These are phyloP conservation scores for Aspidoscelis tigris DNA, from an alignment of 2,113 vertebrate genomes.

Conservation along the genomic window DNA sequence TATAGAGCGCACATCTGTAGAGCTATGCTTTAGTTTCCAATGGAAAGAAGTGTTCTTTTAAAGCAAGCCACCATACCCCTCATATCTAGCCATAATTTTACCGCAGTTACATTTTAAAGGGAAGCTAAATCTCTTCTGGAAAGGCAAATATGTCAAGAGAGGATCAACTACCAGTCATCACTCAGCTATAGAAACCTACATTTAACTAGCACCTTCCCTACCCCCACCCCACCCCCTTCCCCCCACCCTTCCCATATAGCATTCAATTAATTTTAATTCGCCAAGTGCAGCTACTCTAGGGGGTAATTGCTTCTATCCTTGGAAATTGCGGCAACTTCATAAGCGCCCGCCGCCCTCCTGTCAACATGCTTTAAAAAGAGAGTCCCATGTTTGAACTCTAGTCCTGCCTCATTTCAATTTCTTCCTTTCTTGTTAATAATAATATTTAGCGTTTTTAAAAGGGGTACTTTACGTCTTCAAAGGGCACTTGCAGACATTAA, in stretches of 20 bases:
- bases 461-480: constrained; percentile 30
- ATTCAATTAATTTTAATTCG: constrained; percentile 25
- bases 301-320: constrained; percentile 31
- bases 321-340: constrained; percentile 30
- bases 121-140: not conserved
- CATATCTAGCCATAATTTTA: no score
- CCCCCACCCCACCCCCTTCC: no score
- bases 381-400: constrained; percentile 4
- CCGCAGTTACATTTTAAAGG: not conserved
- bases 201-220: not conserved
- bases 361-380: not conserved
- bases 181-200: not conserved
- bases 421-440: constrained; percentile 42
- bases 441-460: constrained; percentile 31
- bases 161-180: not conserved
- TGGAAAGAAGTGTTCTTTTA: no score
- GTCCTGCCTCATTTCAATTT: constrained; percentile 9
- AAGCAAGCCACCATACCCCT: no score
- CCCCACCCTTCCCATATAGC: rapidly evolving
- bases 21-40: no score
- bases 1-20: no score
- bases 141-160: not conserved
- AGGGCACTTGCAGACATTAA: constrained; percentile 42
- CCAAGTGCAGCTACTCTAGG: constrained; percentile 12
- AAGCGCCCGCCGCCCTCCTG: rapidly evolving